Base-by-base conservation (phyloP, 2,797 vertebrate genomes). In the Euthynnus affinis region DNA sequence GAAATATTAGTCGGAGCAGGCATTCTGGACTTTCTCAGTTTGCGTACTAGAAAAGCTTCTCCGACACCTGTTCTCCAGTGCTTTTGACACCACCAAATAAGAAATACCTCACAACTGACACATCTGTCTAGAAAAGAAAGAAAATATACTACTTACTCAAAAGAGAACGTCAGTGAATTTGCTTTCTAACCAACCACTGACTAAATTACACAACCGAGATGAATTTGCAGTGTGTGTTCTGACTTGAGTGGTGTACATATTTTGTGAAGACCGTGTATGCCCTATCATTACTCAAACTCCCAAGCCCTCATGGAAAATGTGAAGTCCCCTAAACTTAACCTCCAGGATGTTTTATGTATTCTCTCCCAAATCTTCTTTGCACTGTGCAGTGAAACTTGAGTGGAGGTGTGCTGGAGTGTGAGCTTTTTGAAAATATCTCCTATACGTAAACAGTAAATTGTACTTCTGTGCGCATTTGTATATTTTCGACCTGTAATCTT, bases 1-100 rank as follows among this genome's bases (percentile, higher is more conserved):
- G 82, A 94, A 89, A 85, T 89, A 90, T 92, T 80, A 60, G 59
- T 63, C 58, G 22, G 51, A 72, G 74, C 69, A 74, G 55, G 79
- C 73, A 73, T 52, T 67, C 90, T 92, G 89, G 88, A 91, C 83
- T 87, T 76, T 88, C 86, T 91, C 87, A 87, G 17, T 76, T 62
- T 74, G 27, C 23, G 48, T 23, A 55, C 46, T 13, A 53, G 34
- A 55, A 73, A 34, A 14, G 64, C 37, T 20, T 70, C 72, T 27
- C 44, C 48, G 13, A 81, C 90, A 94, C 92, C 91, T 92, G 86
- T 70, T 88, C 81, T 71, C 25, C 37, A 56, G 42, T 3, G 17
- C 44, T 25, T 74, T 75, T 86, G 72, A 86, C 83, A 76, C 81
- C 77, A 71, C 57, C 72, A 72, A 80, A 84, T 62, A 70, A 74